Base-by-base conservation (phyloP, 2,113 vertebrate genomes). In the Eulemur rufifrons region DNA sequence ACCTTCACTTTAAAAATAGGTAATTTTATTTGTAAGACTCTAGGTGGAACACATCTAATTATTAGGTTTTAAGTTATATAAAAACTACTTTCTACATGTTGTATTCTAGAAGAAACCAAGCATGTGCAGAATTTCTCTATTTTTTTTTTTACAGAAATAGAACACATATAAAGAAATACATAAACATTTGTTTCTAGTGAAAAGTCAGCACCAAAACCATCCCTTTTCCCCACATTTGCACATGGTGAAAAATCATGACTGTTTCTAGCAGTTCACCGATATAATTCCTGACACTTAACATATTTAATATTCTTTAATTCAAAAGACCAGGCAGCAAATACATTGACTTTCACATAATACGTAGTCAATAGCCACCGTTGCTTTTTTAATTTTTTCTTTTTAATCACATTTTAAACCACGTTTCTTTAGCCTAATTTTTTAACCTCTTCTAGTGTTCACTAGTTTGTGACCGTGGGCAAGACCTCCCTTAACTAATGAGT, bases 1-100 rank as follows among this genome's bases (percentile, higher is more conserved):
- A 64, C 37, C n/a, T 76, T 96, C 56, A 88, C 3, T 93, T 97
- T 74, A 89, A 94, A 93, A 64, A 66, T 83, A 76, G 11, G 81
- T 25, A 89, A 90, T 96, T 88, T 39, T 90, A 85, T 88, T 96
- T 95, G 23, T 34, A 87, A 86, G 25, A 73, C 29, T 85, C 23
- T n/a, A 91, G 12, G 20, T 89, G 42, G n/a, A 11, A 13, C 0
- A 63, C 5, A 85, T 23, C 42, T 69, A 84, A 63, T 69, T 64
- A 76, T 93, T 95, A 74, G 15, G 17, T 73, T 92, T 93, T 89
- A 81, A 82, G 12, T 29, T 81, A 45, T 37, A 59, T 39, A 59
- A 88, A 94, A 94, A 83, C 32, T 80, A 52, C 86, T 93, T 21
- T 95, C 25, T 92, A 39, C 25, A 61, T 3, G 37, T 66, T 54